These are phyloP conservation scores for Pygoscelis adeliae DNA, from an alignment of 2,113 vertebrate genomes.

Conservation along the genomic window DNA sequence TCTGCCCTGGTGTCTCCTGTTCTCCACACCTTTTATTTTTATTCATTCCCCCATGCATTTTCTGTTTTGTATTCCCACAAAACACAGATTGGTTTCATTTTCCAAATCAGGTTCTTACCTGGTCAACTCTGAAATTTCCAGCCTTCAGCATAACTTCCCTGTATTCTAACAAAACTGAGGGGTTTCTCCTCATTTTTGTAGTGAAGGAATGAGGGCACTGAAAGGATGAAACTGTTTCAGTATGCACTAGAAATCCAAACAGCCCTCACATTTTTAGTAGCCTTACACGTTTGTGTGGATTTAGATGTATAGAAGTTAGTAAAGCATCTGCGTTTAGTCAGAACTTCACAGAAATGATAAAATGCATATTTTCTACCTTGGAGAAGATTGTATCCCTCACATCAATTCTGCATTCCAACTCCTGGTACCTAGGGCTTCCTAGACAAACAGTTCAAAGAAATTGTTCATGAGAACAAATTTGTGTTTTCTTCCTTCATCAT, in stretches of 20 bases:
- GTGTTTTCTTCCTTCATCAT: background rate
- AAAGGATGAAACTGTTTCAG: fast-evolving
- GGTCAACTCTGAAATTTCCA: background rate
- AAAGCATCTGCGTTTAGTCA: background rate
- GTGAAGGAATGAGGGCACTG: background rate
- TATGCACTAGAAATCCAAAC: background rate
- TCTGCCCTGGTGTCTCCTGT: background rate
- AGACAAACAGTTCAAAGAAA: background rate
- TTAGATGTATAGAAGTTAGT: background rate
- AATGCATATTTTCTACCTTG: background rate
- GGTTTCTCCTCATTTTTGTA: background rate
- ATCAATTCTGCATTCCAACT: fast-evolving
- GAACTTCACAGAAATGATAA: background rate
- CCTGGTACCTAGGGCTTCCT: background rate
- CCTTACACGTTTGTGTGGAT: background rate
- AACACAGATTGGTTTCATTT: background rate
- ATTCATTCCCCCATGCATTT: background rate
- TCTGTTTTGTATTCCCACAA: background rate
- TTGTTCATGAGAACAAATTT: background rate
- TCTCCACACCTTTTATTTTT: background rate
- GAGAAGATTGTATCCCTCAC: background rate
- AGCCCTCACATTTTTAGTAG: background rate
- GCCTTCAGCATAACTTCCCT: background rate
- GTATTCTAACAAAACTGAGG: fast-evolving
- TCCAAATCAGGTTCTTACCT: background rate